phyloP scores from a whole-genome alignment of 2,888 invertebrate genomes.

The Dolichopus griseipennis region DNA sequence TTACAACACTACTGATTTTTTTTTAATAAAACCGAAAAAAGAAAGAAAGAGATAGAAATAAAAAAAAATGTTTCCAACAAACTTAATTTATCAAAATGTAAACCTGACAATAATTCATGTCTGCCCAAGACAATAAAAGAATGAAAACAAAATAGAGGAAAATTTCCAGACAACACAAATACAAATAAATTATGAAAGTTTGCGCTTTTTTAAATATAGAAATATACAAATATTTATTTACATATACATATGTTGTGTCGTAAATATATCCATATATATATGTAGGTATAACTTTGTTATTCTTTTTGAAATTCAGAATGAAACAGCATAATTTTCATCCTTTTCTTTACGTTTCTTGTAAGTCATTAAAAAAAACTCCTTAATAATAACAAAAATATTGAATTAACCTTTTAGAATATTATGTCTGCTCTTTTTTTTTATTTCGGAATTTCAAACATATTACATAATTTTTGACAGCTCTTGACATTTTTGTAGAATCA shows the following conservation, averaged over 20 bases:
- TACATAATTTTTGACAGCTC: background rate
- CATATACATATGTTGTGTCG: background rate
- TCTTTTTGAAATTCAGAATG: background rate
- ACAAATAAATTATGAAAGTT: background rate
- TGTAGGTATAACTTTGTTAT: background rate
- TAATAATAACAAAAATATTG: no score
- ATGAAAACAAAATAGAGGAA: background rate
- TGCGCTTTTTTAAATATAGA: background rate
- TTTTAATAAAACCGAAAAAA: background rate
- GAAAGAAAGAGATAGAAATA: background rate
- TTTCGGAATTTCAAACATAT: background rate
- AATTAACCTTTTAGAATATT: no score
- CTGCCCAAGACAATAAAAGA: background rate
- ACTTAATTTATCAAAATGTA: conserved; percentile 6
- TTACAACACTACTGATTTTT: background rate
- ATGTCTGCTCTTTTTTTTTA: background rate
- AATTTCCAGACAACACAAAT: conserved; percentile 1
- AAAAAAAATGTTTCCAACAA: background rate
- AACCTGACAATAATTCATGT: conserved; percentile 6
- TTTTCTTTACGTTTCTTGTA: background rate
- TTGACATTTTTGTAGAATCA: background rate
- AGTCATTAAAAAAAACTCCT: background rate
- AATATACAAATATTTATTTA: no score
- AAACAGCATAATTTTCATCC: background rate
- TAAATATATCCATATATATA: background rate